Evolutionary conservation across 64 coral and sea anemone genomes (phyloP).

Genomic region (Actinia tenebrosa): DNA sequence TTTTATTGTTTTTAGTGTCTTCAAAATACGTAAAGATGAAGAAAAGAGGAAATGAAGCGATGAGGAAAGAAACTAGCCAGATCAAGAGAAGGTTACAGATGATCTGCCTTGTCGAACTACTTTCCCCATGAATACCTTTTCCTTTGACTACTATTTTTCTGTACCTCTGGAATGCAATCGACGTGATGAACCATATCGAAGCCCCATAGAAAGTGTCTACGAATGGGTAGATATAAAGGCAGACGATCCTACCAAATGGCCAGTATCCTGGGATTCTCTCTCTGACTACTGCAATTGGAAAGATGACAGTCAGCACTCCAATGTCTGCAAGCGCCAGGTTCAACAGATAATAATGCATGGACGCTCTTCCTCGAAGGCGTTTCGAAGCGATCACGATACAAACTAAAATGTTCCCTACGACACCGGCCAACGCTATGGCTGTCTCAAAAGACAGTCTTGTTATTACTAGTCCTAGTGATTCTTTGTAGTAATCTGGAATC

Average conservation of each 20-base stretch:
- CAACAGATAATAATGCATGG: constrained; percentile 27
- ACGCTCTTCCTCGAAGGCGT: not conserved
- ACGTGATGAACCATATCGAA: constrained; percentile 57
- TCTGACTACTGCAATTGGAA: constrained; percentile 63
- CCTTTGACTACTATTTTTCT: constrained; percentile 35
- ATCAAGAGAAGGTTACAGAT: constrained; percentile 6
- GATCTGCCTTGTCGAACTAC: constrained; percentile 9
- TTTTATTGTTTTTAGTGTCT: not conserved
- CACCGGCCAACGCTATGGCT: constrained; percentile 1
- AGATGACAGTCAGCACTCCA: constrained; percentile 16
- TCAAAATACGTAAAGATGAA: constrained; percentile 40
- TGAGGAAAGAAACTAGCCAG: constrained; percentile 49
- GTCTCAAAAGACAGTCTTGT: constrained; percentile 19
- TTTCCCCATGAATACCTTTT: not conserved
- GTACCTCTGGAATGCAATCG: constrained; percentile 55
- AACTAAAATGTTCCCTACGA: constrained; percentile 27
- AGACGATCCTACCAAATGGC: constrained; percentile 34
- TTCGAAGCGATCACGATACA: constrained; percentile 22
- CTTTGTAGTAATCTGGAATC: not conserved
- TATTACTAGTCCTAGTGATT: constrained; percentile 7
- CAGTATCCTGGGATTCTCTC: constrained; percentile 43
- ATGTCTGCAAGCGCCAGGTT: constrained; percentile 61
- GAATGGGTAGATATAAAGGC: constrained; percentile 42
- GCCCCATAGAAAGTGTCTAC: constrained; percentile 51
- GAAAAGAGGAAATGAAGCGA: constrained; percentile 46